Conservation (phyloP, 2,888 invertebrate species). For the Oasisia sp. region DNA sequence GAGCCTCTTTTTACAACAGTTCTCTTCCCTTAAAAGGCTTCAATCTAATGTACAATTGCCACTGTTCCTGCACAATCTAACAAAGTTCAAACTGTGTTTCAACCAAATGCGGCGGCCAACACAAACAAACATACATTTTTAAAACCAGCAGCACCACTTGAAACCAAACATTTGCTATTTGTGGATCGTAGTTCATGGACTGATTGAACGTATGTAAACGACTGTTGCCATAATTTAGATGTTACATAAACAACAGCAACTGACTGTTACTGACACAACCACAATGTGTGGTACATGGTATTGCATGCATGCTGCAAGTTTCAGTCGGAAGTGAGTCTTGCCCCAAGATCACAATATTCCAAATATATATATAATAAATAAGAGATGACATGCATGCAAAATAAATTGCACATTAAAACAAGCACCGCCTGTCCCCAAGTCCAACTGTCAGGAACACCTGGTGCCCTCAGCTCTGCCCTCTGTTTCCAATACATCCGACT, state of each 20-base stretch:
- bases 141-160: not conserved
- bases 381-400: slow-evolving; percentile 5
- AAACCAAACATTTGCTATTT: slow-evolving; percentile 6
- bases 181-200: not conserved
- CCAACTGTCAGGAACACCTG: not conserved
- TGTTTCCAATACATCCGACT: not conserved
- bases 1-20: not conserved
- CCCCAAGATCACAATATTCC: slow-evolving; percentile 17
- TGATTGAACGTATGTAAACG: not conserved
- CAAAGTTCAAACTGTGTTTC: not conserved
- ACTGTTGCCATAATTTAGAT: not conserved
- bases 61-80: slow-evolving; percentile 5
- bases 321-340: not conserved
- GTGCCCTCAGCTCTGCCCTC: not conserved
- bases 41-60: not conserved
- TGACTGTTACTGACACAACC: not conserved
- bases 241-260: not conserved
- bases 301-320: not conserved
- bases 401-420: slow-evolving; percentile 4
- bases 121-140: not conserved
- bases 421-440: not conserved
- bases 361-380: slow-evolving; percentile 13
- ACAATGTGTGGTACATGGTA: not conserved
- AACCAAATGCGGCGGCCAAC: not conserved
- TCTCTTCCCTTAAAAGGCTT: not conserved